Conservation (phyloP, 2,797 vertebrate species). For the Oceanodroma leucorhoa region DNA sequence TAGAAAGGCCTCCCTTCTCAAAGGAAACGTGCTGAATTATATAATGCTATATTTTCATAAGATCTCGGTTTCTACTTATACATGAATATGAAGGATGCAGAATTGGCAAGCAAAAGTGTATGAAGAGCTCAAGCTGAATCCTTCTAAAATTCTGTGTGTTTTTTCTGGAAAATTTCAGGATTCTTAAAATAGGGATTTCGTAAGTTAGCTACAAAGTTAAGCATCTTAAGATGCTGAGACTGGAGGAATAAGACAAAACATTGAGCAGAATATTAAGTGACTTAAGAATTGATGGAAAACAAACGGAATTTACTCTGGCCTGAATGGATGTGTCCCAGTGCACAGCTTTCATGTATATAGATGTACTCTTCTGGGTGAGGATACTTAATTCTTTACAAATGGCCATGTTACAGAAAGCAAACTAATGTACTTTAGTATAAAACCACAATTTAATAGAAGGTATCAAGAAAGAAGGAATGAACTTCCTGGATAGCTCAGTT, state of each 20-base stretch:
- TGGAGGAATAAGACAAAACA: background rate
- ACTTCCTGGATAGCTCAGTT: background rate
- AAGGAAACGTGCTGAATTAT: background rate
- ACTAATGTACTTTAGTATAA: background rate
- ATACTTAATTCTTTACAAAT: background rate
- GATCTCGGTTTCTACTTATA: background rate
- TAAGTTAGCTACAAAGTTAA: background rate
- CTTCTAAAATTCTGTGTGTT: background rate
- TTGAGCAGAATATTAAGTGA: background rate
- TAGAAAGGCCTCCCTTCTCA: background rate
- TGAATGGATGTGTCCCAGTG: background rate
- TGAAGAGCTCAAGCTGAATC: background rate
- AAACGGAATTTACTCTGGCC: background rate
- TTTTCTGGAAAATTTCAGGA: background rate
- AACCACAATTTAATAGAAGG: background rate
- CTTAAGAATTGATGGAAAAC: background rate
- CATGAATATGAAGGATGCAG: background rate
- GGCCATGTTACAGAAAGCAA: background rate
- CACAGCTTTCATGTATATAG: background rate
- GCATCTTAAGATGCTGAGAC: background rate
- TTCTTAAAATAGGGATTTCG: background rate
- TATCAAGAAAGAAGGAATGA: background rate
- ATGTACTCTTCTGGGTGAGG: background rate
- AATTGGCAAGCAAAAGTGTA: background rate
- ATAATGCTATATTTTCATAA: background rate